phyloP scores from a whole-genome alignment of 2,113 vertebrate genomes.

The Okapia johnstoni region DNA sequence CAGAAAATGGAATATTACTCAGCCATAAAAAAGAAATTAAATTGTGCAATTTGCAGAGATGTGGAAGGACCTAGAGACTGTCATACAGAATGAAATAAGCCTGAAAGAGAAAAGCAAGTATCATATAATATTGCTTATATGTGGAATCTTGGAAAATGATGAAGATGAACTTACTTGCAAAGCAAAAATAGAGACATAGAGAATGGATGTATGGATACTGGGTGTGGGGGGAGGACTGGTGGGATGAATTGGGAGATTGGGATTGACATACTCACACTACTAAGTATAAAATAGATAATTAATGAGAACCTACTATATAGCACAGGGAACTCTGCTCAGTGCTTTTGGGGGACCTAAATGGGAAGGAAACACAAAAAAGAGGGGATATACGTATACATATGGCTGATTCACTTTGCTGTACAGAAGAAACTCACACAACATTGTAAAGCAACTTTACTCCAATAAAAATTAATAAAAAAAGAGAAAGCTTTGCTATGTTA shows the following conservation, averaged over 20 bases:
- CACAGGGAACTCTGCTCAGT: neutral
- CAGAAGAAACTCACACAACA: neutral
- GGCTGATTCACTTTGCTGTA: neutral
- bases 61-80: neutral
- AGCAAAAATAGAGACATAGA: neutral
- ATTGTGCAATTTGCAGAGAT: neutral
- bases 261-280: neutral
- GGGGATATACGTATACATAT: neutral
- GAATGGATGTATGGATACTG: neutral
- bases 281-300: neutral
- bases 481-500: neutral
- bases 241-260: neutral
- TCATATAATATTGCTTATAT: neutral
- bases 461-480: neutral
- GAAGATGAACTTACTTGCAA: neutral
- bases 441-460: neutral
- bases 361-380: neutral
- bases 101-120: neutral
- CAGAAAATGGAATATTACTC: neutral
- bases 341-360: neutral
- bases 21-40: neutral
- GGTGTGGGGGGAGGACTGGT: fast-evolving
- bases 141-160: neutral
- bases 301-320: neutral
- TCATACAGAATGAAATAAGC: neutral